These are phyloP conservation scores for Diabrotica balteata DNA, from an alignment of 2,888 invertebrate species.

Conservation along the genomic window DNA sequence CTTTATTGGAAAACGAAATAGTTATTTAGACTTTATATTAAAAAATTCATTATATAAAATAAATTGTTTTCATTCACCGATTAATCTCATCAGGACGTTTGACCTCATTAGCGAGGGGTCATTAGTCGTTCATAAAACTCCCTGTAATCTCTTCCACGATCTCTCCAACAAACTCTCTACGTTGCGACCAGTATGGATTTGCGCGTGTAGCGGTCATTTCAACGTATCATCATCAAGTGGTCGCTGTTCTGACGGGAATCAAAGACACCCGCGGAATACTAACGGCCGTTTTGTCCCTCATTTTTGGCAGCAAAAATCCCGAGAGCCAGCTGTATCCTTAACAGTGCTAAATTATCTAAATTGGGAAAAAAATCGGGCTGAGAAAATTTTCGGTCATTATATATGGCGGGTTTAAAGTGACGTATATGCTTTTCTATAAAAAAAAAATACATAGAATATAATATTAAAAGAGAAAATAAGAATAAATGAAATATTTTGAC, in stretches of 20 bases:
- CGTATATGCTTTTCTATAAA: too few species aligned
- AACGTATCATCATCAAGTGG: conserved; percentile 50
- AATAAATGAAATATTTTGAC: too few species aligned
- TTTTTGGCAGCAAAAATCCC: conserved; percentile 32
- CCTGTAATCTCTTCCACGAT: conserved; percentile 14
- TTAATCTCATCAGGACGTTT: background rate
- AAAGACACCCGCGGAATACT: conserved; percentile 42
- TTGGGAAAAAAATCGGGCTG: conserved; percentile 22
- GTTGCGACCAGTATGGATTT: conserved; percentile 34
- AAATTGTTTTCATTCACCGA: background rate
- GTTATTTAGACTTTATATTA: too few species aligned
- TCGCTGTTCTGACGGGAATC: conserved; percentile 41
- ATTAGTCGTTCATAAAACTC: conserved; percentile 17
- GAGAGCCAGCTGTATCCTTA: conserved; percentile 23
- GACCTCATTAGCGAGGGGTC: conserved; percentile 9
- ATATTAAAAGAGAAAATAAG: too few species aligned
- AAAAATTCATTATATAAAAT: too few species aligned
- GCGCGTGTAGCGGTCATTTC: conserved; percentile 44
- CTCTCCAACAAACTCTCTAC: conserved; percentile 3
- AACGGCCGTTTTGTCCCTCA: conserved; percentile 40
- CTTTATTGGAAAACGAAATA: too few species aligned
- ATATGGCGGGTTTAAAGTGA: too few species aligned
- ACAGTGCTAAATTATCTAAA: conserved; percentile 31
- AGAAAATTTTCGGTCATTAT: too few species aligned
- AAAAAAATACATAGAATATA: too few species aligned